Conservation (phyloP, 2,888 invertebrate genomes). For the Selenia dentaria region DNA sequence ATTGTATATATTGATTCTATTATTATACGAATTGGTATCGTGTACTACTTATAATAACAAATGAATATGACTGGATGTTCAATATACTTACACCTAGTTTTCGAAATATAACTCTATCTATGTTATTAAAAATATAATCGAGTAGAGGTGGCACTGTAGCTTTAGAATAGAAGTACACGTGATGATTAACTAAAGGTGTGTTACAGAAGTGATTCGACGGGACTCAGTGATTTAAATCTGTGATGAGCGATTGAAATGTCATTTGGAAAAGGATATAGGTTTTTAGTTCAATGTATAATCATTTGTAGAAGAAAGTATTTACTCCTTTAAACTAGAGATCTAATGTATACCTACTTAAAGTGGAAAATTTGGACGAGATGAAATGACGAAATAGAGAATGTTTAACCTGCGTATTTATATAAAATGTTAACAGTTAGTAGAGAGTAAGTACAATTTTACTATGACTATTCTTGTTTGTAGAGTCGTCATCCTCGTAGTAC, state of each 20-base stretch:
- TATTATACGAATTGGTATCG: too few species aligned
- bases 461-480: conserved; percentile 5
- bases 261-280: background rate
- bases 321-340: conserved; percentile 1
- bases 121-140: background rate
- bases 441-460: conserved; percentile 17
- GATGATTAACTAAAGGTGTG: background rate
- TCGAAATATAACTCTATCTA: too few species aligned
- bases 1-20: too few species aligned
- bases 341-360: too few species aligned
- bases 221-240: conserved; percentile 8
- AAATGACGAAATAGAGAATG: background rate
- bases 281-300: conserved; percentile 1
- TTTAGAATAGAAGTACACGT: background rate
- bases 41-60: too few species aligned
- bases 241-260: conserved; percentile 7
- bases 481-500: conserved; percentile 32
- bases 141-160: conserved; percentile 9
- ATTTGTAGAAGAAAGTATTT: conserved; percentile 11
- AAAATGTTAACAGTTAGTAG: too few species aligned
- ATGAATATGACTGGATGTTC: too few species aligned
- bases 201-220: conserved; percentile 5
- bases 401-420: background rate
- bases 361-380: too few species aligned
- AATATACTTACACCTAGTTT: too few species aligned